Base-by-base conservation (phyloP, 2,797 vertebrate genomes). In the Myotis daubentonii region DNA sequence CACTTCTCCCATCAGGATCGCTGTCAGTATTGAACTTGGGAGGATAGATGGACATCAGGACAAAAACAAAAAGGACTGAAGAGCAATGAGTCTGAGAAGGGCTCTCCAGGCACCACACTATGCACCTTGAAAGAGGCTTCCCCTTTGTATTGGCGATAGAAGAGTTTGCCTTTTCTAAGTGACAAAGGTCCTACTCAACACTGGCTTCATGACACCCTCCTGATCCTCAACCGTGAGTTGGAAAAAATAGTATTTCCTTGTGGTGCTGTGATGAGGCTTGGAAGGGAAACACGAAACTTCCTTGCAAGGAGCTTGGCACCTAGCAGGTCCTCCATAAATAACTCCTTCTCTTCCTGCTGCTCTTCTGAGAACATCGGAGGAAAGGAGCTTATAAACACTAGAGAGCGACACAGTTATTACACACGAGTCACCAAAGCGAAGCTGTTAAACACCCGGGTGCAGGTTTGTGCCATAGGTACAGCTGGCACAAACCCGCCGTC, bases 121-220 rank as follows among this genome's bases (percentile, higher is more conserved):
- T 20, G 0, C 0, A 1, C 36, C 51, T 68, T 41, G 71, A 82
- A 68, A 70, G 51, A 49, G 30, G 36, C 47, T 82, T 91, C 51
- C 15, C 5, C 7, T 68, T 60, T 5, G n/a, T 11, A 19, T 2
- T 2, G 19, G 2, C 30, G 53, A 2, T 0, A 7, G n/a, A 68
- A 33, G 72, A 16, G 8, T 84, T 85, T 66, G 44, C 33, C 28
- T 68, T 78, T 84, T 28, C 57, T 49, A 51, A 47, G 28, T 25
- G 55, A 60, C 16, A 38, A 53, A 33, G 20, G 23, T 79, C 66
- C 71, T 84, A 2, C 33, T 53, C 51, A 72, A 51, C 10, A 3
- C 38, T 41, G 72, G n/a, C 25, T 41, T 76, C 38, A 0, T 5
- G 36, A 68, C 51, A 84, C 25, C 38, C 71, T 47, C 36, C 53